A percentile compares a stretch with the other conserved stretches of the same genome.
Evolutionary conservation across 2,888 invertebrate species (phyloP).

Genomic region (Imbricaverruca yamaguchii): DNA sequence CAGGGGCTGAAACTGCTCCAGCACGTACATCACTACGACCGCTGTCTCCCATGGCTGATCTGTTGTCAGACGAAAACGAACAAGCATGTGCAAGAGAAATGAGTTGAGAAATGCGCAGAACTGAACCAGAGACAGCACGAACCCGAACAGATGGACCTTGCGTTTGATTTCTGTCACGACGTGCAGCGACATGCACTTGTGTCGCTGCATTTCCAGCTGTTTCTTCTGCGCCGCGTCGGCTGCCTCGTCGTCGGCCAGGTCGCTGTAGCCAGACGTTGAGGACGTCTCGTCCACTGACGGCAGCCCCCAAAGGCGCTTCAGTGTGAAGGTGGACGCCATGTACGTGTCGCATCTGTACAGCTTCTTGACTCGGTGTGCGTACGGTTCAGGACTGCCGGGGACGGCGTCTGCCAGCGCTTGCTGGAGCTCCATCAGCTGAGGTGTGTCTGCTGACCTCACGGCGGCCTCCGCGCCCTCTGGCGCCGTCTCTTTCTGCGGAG

Average conservation of each 20-base stretch:
- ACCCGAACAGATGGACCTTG: background rate
- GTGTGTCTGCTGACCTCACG: background rate
- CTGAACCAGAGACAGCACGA: background rate
- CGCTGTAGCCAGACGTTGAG: background rate
- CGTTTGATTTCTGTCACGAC: background rate
- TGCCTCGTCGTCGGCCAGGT: background rate
- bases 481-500: background rate
- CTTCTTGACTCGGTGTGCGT: background rate
- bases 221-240: background rate
- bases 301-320: background rate
- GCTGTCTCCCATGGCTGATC: background rate
- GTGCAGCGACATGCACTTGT: background rate
- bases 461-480: background rate
- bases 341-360: slow-evolving; percentile 6
- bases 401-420: background rate
- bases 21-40: background rate
- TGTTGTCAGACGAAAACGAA: background rate
- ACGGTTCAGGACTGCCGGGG: background rate
- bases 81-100: background rate
- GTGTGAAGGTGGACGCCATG: slow-evolving; percentile 5
- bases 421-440: background rate
- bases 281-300: slow-evolving; percentile 7
- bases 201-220: background rate
- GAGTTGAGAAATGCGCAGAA: background rate
- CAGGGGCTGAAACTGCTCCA: background rate